phyloP scores from a whole-genome alignment of 2,888 invertebrate genomes.

The Cephus runcator region DNA sequence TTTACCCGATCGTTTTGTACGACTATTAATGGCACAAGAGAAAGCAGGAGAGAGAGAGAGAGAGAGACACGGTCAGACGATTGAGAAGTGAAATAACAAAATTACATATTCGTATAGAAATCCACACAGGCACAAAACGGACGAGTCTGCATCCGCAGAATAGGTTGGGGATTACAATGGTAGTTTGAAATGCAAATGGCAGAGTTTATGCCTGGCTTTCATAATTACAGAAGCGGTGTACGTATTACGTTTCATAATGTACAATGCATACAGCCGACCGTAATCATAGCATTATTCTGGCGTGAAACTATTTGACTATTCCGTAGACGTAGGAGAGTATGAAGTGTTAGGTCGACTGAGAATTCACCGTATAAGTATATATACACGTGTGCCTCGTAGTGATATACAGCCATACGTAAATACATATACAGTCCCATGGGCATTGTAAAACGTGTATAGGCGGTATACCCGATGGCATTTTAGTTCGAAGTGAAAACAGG shows the following conservation, averaged over 20 bases:
- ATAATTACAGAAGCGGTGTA: slow-evolving; percentile 40
- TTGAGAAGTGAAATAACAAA: slow-evolving; percentile 1
- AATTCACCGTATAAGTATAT: background rate
- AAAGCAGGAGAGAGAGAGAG: slow-evolving; percentile 11
- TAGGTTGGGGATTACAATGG: slow-evolving; percentile 27
- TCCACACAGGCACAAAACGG: background rate
- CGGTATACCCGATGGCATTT: background rate
- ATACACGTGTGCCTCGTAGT: background rate
- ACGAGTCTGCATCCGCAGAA: background rate
- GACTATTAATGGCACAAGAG: background rate
- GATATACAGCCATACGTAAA: background rate
- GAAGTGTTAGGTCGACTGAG: background rate
- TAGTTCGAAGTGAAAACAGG: background rate
- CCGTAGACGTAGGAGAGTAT: background rate
- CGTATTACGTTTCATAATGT: slow-evolving; percentile 36
- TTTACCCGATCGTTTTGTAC: background rate
- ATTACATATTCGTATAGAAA: background rate
- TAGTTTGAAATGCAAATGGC: slow-evolving; percentile 42
- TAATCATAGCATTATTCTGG: slow-evolving; percentile 33
- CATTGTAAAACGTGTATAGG: background rate
- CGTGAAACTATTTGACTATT: slow-evolving; percentile 29
- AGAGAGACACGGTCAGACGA: slow-evolving; percentile 6
- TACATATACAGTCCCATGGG: background rate
- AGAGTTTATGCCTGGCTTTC: slow-evolving; percentile 37
- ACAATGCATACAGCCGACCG: slow-evolving; percentile 25